Conservation (phyloP, 2,113 vertebrate genomes). For the Pomatorhinus ruficollis region DNA sequence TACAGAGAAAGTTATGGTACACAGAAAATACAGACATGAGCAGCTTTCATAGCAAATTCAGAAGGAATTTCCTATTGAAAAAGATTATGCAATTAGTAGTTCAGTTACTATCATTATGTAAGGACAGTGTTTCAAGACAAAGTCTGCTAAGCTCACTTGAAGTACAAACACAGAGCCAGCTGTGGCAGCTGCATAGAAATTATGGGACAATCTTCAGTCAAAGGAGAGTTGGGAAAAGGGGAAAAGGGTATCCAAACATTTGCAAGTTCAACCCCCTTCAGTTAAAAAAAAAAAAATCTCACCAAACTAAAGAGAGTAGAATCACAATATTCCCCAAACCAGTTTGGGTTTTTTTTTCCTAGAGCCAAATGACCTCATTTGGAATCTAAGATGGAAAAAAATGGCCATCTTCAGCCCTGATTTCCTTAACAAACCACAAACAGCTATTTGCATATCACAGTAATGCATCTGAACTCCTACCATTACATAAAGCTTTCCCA, state of each 20-base stretch:
- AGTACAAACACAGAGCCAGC: neutral
- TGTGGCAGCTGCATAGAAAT: neutral
- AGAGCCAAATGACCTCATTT: neutral
- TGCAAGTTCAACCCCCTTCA: neutral
- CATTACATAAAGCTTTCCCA: neutral
- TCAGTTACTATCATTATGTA: neutral
- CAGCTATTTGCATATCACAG: neutral
- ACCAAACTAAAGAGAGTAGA: neutral
- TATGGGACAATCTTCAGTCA: neutral
- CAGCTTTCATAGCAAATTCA: neutral
- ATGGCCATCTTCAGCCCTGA: neutral
- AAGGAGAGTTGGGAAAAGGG: neutral
- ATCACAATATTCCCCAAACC: neutral
- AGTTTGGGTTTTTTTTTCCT: fast-evolving
- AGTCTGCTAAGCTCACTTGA: neutral
- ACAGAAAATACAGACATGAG: neutral
- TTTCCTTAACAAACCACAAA: neutral
- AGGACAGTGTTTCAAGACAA: neutral
- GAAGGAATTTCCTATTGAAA: neutral
- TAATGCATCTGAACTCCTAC: neutral
- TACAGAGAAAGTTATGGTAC: neutral
- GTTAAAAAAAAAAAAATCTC: neutral
- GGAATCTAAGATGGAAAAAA: neutral
- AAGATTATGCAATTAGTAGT: neutral
- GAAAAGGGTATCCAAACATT: neutral